A percentile compares a stretch with the other conserved stretches of the same genome.
phyloP scores from a whole-genome alignment of 1,140 invertebrate species.

The Drosophila bifasciata region DNA sequence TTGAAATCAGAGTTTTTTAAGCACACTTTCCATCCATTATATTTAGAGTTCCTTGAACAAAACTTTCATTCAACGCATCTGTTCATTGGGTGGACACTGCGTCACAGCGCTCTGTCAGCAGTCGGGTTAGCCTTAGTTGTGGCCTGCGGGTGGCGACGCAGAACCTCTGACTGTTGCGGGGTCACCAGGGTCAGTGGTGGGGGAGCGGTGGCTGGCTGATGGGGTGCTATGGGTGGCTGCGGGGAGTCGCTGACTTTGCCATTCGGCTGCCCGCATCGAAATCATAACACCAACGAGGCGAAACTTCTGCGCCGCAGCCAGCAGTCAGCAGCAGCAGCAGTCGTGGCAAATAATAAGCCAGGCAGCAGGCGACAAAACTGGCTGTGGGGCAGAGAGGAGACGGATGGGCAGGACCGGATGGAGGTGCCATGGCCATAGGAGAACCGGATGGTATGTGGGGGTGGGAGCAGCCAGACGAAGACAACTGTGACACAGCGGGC shows the following conservation, averaged over 20 bases:
- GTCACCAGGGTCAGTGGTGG: conserved; percentile 42
- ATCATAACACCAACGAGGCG: conserved; percentile 81
- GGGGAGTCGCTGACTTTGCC: conserved; percentile 69
- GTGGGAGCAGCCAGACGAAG: conserved; percentile 59
- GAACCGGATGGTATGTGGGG: conserved; percentile 11
- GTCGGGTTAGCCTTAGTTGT: conserved; percentile 69
- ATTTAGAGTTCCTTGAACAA: too few relatives aligned
- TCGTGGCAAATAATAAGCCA: conserved; percentile 80
- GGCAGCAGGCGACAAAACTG: conserved; percentile 46
- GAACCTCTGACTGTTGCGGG: conserved; percentile 35
- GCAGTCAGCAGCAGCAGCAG: conserved; percentile 31
- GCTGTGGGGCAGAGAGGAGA: neutral
- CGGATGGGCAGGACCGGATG: neutral
- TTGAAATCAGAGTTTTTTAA: too few relatives aligned
- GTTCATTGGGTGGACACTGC: conserved; percentile 61
- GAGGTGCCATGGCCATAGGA: neutral
- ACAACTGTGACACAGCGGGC: conserved; percentile 59
- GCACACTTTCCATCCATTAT: too few relatives aligned
- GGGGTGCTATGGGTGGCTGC: conserved; percentile 11
- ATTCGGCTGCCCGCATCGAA: conserved; percentile 79
- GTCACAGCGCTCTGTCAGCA: conserved; percentile 56
- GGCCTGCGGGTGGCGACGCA: conserved; percentile 64
- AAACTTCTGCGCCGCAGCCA: conserved; percentile 71
- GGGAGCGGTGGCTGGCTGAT: conserved; percentile 18
- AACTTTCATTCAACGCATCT: conserved; percentile 1